These are phyloP conservation scores for Drosophila lacicola DNA, from an alignment of 2,888 invertebrate genomes.

Conservation along the genomic window DNA sequence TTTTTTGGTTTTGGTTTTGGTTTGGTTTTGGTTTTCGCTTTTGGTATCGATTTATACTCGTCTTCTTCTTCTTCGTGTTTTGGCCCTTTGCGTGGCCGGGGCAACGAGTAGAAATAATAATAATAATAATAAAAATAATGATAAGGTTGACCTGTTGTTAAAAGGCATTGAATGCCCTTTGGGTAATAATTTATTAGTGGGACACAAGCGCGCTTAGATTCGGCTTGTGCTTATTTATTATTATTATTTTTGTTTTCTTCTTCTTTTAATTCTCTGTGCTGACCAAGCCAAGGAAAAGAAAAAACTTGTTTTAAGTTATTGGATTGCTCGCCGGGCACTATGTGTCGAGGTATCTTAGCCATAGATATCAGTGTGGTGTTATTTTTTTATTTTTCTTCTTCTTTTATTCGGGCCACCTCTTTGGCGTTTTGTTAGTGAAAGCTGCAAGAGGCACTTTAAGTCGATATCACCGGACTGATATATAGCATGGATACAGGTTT, in stretches of 20 bases:
- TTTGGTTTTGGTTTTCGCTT: constrained; percentile 48
- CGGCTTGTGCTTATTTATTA: constrained; percentile 61
- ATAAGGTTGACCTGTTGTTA: constrained; percentile 83
- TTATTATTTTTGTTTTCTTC: constrained; percentile 48
- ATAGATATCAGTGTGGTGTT: constrained; percentile 48
- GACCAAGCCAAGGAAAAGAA: constrained; percentile 18
- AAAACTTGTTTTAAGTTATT: constrained; percentile 72
- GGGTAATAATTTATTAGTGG: constrained; percentile 81
- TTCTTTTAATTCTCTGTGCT: constrained; percentile 28
- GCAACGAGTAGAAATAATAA: constrained; percentile 72
- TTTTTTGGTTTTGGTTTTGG: constrained; percentile 18
- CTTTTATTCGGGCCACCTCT: constrained; percentile 45
- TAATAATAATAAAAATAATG: constrained; percentile 82
- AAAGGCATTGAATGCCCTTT: constrained; percentile 83
- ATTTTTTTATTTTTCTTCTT: constrained; percentile 3
- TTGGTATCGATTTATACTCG: constrained; percentile 60
- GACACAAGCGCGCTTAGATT: constrained; percentile 76
- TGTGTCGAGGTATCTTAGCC: constrained; percentile 53
- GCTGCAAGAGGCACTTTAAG: constrained; percentile 66
- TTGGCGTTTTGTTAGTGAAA: constrained; percentile 68
- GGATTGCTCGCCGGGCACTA: constrained; percentile 53
- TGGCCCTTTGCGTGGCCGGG: constrained; percentile 46
- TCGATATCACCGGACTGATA: constrained; percentile 65
- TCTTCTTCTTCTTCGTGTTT: constrained; percentile 19
- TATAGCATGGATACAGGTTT: constrained; percentile 58